Evolutionary conservation across 2,113 vertebrate genomes (phyloP).

Genomic region (Regulus satrapa): DNA sequence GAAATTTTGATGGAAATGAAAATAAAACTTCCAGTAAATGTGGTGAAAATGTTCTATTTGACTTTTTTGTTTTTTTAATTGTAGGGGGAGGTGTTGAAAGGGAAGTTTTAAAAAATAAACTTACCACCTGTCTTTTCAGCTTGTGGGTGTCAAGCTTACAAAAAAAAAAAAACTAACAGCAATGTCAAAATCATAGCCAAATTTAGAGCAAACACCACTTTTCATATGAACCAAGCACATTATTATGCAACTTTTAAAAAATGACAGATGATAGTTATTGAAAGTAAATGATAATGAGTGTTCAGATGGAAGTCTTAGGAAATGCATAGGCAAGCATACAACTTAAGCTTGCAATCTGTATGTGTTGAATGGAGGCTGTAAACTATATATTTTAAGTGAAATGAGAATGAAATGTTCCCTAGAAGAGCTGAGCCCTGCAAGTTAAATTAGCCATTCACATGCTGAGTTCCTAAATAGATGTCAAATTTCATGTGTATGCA

Average conservation of each 20-base stretch:
- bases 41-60: neutral
- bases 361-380: neutral
- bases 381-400: slow-evolving; percentile 4
- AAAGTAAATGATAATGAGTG: slow-evolving; percentile 9
- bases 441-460: neutral
- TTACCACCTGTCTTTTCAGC: slow-evolving; percentile 2
- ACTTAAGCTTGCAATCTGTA: neutral
- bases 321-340: neutral
- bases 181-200: neutral
- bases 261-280: slow-evolving; percentile 28
- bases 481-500: neutral
- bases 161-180: neutral
- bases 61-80: neutral
- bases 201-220: slow-evolving; percentile 18
- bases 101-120: slow-evolving; percentile 6
- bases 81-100: neutral
- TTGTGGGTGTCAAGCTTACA: neutral
- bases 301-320: neutral
- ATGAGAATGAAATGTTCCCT: neutral
- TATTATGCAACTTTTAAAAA: slow-evolving; percentile 8
- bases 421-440: neutral
- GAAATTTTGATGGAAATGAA: neutral
- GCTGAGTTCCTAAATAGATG: neutral
- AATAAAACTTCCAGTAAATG: neutral
- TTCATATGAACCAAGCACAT: slow-evolving; percentile 6